A percentile compares a stretch with the other conserved stretches of the same genome.
Conservation (phyloP, 2,888 invertebrate genomes). For the Iselma pallidipennis region DNA sequence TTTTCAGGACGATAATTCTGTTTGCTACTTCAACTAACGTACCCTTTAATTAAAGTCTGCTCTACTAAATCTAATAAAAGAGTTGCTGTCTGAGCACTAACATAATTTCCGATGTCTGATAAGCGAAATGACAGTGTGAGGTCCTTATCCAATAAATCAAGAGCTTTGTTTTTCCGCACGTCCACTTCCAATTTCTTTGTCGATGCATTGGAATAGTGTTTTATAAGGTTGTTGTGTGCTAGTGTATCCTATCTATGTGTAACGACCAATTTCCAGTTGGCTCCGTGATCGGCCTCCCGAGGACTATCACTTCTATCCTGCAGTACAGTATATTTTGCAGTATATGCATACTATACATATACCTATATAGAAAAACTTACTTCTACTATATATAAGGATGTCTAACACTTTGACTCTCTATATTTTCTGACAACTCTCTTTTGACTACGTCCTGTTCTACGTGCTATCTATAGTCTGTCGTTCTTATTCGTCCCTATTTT, state of each 20-base stretch:
- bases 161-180: constrained; percentile 51
- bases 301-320: constrained; percentile 34
- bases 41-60: constrained; percentile 26
- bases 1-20: not conserved
- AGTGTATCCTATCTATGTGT: not conserved
- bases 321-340: constrained; percentile 10
- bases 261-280: constrained; percentile 45
- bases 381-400: no score
- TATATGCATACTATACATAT: not conserved
- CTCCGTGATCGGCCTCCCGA: constrained; percentile 47
- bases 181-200: constrained; percentile 48
- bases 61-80: constrained; percentile 38
- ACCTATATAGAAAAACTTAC: not conserved
- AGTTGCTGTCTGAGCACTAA: constrained; percentile 32
- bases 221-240: not conserved
- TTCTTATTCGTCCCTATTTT: constrained; percentile 16
- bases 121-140: constrained; percentile 41
- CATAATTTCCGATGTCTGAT: constrained; percentile 45
- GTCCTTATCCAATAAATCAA: constrained; percentile 44
- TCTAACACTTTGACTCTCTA: not conserved
- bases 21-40: constrained; percentile 9
- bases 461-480: constrained; percentile 20
- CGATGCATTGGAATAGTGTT: constrained; percentile 39
- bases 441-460: constrained; percentile 14
- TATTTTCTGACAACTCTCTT: constrained; percentile 23